phyloP scores from a whole-genome alignment of 2,888 invertebrate species.

The Aphrophora alni region DNA sequence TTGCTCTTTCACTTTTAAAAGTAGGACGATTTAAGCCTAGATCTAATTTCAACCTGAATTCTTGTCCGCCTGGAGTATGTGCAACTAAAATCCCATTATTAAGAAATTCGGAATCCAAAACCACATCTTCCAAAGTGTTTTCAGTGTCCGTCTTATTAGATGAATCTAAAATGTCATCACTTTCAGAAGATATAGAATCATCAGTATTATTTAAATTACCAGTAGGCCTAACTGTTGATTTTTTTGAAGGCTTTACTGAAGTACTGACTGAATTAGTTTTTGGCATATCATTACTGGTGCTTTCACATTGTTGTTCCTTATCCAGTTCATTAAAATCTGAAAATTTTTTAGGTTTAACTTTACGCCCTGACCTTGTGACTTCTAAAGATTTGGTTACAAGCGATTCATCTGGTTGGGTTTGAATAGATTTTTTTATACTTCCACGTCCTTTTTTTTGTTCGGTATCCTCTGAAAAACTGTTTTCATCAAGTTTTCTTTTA shows the following conservation, averaged over 20 bases:
- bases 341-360: conserved; percentile 69
- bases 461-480: conserved; percentile 14
- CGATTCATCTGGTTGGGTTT: conserved; percentile 27
- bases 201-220: no score
- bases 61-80: conserved; percentile 35
- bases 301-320: conserved; percentile 53
- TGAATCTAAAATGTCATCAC: conserved; percentile 17
- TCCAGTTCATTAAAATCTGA: conserved; percentile 54
- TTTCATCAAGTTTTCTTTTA: conserved; percentile 20
- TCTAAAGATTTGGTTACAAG: conserved; percentile 25
- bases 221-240: no score
- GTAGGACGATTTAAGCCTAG: conserved; percentile 28
- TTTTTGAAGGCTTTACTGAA: conserved; percentile 6
- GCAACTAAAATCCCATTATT: conserved; percentile 29
- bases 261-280: background rate
- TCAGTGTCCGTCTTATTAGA: conserved; percentile 26
- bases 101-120: conserved; percentile 30
- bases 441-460: conserved; percentile 21
- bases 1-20: conserved; percentile 66
- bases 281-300: conserved; percentile 34
- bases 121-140: conserved; percentile 10
- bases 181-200: background rate
- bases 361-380: conserved; percentile 62
- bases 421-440: conserved; percentile 14
- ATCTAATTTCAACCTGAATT: conserved; percentile 37